Evolutionary conservation across 2,113 vertebrate species (phyloP).

Genomic region (Eonycteris spelaea): DNA sequence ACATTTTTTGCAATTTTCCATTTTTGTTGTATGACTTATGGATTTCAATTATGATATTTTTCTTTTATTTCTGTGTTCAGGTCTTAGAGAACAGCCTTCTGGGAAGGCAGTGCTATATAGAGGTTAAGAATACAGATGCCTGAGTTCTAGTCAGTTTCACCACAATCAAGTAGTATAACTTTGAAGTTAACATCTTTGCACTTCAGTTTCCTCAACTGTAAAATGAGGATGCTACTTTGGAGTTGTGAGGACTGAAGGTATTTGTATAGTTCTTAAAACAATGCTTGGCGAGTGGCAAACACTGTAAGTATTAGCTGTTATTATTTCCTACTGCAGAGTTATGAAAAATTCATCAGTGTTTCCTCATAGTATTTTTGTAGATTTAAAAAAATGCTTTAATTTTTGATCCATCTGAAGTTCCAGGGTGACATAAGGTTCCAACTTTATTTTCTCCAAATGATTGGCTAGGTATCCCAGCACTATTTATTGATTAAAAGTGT

Average conservation of each 20-base stretch:
- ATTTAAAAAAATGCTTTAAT: not conserved
- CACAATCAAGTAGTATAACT: not conserved
- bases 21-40: not conserved
- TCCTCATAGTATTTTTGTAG: not conserved
- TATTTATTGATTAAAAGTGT: not conserved
- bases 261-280: not conserved
- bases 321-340: not conserved
- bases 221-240: not conserved
- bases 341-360: not conserved
- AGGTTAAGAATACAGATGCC: not conserved
- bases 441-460: not conserved
- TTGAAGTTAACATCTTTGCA: not conserved
- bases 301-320: not conserved
- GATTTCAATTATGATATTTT: not conserved
- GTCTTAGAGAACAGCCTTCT: not conserved
- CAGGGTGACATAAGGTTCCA: not conserved
- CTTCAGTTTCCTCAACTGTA: not conserved
- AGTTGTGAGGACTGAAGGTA: not conserved
- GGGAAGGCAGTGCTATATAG: not conserved
- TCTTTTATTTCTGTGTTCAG: not conserved
- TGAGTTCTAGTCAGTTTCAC: not conserved
- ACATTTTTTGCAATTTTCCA: not conserved
- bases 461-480: not conserved
- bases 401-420: not conserved
- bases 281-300: not conserved